Percentiles rank a stretch among this genome's conserved stretches.
Evolutionary conservation across 2,888 invertebrate genomes (phyloP).

Genomic region (Blera fallax): DNA sequence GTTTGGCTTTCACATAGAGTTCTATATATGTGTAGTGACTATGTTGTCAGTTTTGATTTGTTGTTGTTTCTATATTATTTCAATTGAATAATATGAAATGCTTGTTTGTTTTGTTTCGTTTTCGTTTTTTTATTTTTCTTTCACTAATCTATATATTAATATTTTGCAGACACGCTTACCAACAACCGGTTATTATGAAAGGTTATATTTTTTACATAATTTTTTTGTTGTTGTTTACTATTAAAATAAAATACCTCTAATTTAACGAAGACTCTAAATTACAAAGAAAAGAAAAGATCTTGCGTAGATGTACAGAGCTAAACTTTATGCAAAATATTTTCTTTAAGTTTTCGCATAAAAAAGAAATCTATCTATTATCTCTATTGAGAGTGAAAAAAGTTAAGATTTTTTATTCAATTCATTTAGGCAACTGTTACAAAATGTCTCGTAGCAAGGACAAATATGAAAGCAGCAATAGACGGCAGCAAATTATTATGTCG

Average conservation of each 20-base stretch:
- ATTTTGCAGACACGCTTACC: slow-evolving; percentile 82
- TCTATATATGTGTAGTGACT: slow-evolving; percentile 33
- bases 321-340: slow-evolving; percentile 77
- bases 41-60: slow-evolving; percentile 31
- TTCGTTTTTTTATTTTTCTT: slow-evolving; percentile 52
- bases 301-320: slow-evolving; percentile 65
- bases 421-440: slow-evolving; percentile 81
- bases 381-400: neutral
- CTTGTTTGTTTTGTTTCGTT: slow-evolving; percentile 61
- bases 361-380: slow-evolving; percentile 7
- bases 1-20: slow-evolving; percentile 69
- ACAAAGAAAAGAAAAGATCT: slow-evolving; percentile 46
- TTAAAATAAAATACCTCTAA: slow-evolving; percentile 34
- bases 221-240: slow-evolving; percentile 72
- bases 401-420: slow-evolving; percentile 19
- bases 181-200: slow-evolving; percentile 82
- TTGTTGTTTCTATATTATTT: slow-evolving; percentile 56
- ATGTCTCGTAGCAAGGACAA: slow-evolving; percentile 93
- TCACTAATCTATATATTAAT: slow-evolving; percentile 78
- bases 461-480: slow-evolving; percentile 91
- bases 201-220: slow-evolving; percentile 81
- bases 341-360: slow-evolving; percentile 68
- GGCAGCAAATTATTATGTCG: slow-evolving; percentile 95
- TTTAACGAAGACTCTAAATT: neutral
- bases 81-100: slow-evolving; percentile 55